Evolutionary conservation across 1,140 invertebrate genomes (phyloP).

Genomic region (Calliopsis andreniformis): DNA sequence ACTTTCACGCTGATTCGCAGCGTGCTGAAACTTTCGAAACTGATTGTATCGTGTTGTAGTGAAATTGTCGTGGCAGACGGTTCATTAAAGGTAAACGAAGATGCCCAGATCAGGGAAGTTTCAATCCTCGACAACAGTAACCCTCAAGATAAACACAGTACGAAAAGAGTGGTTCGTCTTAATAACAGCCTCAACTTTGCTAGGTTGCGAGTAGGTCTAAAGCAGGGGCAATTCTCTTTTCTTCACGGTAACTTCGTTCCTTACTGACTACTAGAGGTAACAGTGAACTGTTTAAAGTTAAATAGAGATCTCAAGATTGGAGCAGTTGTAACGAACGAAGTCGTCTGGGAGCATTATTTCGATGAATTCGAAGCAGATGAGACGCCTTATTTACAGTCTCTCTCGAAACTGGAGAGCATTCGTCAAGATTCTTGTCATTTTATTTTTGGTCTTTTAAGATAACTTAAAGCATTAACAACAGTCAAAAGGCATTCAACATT

Average conservation of each 20-base stretch:
- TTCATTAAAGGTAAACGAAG: constrained; percentile 9
- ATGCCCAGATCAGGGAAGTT: background rate
- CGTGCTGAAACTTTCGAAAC: no score
- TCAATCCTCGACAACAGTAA: background rate
- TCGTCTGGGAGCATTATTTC: background rate
- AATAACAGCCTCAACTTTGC: background rate
- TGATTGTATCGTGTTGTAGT: no score
- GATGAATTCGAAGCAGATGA: background rate
- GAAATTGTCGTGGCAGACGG: background rate
- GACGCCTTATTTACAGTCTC: background rate
- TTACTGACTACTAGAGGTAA: background rate
- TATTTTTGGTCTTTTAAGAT: no score
- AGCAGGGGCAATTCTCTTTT: constrained; percentile 29
- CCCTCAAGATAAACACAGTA: background rate
- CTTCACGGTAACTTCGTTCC: constrained; percentile 12
- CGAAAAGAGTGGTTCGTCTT: background rate
- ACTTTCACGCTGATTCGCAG: no score
- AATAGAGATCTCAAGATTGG: constrained; percentile 34
- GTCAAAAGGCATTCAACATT: no score
- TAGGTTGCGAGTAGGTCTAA: background rate
- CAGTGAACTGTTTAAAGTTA: constrained; percentile 22
- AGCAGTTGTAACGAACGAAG: constrained; percentile 7
- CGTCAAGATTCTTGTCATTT: no score
- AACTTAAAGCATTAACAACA: no score
- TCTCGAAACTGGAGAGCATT: no score